These are phyloP conservation scores for Galbula dea DNA, from an alignment of 2,113 vertebrate genomes.

Conservation along the genomic window DNA sequence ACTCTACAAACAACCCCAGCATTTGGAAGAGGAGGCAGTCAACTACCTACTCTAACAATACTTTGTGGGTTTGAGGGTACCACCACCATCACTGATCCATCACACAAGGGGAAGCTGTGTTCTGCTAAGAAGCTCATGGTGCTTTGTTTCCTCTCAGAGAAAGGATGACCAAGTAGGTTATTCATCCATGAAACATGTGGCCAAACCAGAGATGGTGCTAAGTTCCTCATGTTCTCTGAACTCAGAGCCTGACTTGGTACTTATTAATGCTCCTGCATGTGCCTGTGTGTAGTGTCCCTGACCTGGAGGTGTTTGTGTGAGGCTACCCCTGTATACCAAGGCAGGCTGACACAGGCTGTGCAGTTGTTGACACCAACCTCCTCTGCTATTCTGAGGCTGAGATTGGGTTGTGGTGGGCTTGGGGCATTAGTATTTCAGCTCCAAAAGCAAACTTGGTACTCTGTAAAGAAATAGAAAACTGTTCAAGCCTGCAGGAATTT, in stretches of 20 bases:
- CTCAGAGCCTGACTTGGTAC: not conserved
- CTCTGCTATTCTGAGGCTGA: not conserved
- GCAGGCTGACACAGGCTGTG: too few relatives aligned
- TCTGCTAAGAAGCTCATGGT: not conserved
- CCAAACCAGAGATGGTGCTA: not conserved
- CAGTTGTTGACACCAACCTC: not conserved
- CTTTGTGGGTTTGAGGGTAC: not conserved
- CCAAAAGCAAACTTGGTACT: not conserved
- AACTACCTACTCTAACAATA: not conserved
- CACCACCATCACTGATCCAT: not conserved
- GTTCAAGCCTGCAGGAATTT: slow-evolving; percentile 34
- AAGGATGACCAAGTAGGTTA: not conserved
- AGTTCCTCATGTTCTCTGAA: not conserved
- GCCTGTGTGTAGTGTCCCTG: not conserved
- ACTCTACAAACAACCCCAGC: not conserved
- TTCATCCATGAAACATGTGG: not conserved
- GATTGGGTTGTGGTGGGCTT: not conserved
- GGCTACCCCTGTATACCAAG: not conserved
- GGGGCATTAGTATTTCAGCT: not conserved
- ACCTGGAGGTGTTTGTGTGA: not conserved
- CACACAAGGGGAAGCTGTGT: not conserved
- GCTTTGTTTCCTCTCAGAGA: not conserved
- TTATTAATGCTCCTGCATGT: not conserved
- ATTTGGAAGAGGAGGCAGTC: not conserved
- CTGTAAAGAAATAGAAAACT: not conserved